Conservation (phyloP, 1,140 invertebrate species). For the Epicauta chinensis region DNA sequence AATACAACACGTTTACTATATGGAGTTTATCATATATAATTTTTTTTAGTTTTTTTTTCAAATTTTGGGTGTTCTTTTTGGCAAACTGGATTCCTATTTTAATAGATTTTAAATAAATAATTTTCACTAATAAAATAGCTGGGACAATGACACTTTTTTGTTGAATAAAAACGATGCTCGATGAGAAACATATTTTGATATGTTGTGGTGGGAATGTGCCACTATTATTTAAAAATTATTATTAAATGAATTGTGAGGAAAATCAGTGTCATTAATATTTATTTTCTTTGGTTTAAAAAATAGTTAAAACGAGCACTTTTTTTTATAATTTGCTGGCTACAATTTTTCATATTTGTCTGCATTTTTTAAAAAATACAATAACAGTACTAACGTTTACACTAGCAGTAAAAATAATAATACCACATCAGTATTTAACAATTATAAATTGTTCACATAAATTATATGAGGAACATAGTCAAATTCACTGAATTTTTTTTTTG, state of each 20-base stretch:
- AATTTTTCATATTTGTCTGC: conserved; percentile 18
- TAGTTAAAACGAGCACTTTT: conserved; percentile 32
- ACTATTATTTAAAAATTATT: too few species aligned
- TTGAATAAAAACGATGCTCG: too few species aligned
- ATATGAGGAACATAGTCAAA: conserved; percentile 23
- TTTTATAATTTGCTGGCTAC: conserved; percentile 22
- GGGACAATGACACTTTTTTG: conserved; percentile 11
- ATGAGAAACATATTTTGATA: too few species aligned
- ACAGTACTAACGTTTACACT: conserved; percentile 23
- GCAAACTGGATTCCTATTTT: conserved; percentile 2
- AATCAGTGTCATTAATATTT: conserved; percentile 12
- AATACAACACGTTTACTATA: conserved; percentile 16
- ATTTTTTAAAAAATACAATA: conserved; percentile 24
- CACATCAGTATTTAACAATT: conserved; percentile 23
- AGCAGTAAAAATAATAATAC: conserved; percentile 27
- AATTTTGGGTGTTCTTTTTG: conserved; percentile 1
- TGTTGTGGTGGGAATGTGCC: too few species aligned
- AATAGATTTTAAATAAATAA: conserved; percentile 13
- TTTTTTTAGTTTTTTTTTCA: conserved; percentile 8
- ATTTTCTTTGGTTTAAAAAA: conserved; percentile 39
- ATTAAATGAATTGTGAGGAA: too few species aligned
- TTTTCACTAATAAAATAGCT: conserved; percentile 4
- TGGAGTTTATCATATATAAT: conserved; percentile 1
- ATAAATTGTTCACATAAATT: conserved; percentile 22
- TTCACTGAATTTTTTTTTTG: conserved; percentile 6